Percentiles rank a stretch among this genome's conserved stretches.
Evolutionary conservation across 2,113 vertebrate species (phyloP).

Genomic region (Orthochromis malagaraziensis): DNA sequence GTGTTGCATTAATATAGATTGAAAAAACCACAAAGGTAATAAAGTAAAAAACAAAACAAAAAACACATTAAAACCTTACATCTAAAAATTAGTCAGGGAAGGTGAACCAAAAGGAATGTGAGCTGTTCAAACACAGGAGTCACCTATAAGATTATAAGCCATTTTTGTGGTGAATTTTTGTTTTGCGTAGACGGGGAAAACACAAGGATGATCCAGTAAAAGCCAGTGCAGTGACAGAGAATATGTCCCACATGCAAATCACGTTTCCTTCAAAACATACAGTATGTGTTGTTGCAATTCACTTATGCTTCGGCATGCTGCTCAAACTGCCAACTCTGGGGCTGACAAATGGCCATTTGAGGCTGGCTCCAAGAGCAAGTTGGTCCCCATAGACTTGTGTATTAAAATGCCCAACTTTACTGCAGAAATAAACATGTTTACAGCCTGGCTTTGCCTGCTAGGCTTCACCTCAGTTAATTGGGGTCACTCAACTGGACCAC

Average conservation of each 20-base stretch:
- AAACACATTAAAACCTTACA: neutral
- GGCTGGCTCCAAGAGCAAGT: neutral
- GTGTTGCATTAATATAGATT: neutral
- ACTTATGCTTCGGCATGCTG: neutral
- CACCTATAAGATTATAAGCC: accelerated
- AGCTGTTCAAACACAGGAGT: neutral
- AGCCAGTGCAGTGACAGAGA: neutral
- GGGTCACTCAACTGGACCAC: neutral
- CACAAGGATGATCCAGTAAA: neutral
- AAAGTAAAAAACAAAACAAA: neutral
- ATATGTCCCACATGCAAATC: neutral
- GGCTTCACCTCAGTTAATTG: neutral
- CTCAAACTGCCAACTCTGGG: neutral
- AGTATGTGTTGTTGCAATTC: neutral
- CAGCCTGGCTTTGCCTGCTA: neutral
- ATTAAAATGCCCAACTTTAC: neutral
- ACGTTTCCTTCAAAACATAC: neutral
- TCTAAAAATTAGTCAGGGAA: neutral
- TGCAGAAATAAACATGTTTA: neutral
- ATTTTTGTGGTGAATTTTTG: neutral
- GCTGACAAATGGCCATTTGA: neutral
- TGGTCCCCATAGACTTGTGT: neutral
- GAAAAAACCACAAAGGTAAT: neutral
- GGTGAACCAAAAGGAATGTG: neutral
- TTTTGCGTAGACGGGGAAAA: accelerated